phyloP scores from a whole-genome alignment of 2,888 invertebrate genomes.

The Microplitis deprimator region DNA sequence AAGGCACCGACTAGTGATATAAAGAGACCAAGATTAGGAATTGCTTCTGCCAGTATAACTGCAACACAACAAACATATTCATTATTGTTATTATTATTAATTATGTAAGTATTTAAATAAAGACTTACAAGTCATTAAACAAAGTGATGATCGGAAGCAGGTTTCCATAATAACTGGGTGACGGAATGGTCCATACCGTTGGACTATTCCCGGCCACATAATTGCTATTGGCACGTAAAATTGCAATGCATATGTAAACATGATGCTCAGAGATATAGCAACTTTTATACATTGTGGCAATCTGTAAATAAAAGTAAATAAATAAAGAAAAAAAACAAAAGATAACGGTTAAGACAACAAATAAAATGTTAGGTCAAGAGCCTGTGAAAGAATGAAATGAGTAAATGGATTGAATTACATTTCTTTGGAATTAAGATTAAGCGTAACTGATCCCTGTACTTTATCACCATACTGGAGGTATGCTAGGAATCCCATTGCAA shows the following conservation, averaged over 20 bases:
- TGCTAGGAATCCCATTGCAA: conserved; percentile 87
- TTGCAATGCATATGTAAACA: conserved; percentile 93
- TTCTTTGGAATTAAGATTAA: conserved; percentile 81
- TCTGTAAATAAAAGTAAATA: conserved; percentile 72
- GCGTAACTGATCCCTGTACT: conserved; percentile 87
- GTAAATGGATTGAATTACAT: conserved; percentile 71
- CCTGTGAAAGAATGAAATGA: neutral
- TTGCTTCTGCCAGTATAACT: conserved; percentile 89
- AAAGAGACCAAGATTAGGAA: conserved; percentile 88
- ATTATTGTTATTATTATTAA: neutral
- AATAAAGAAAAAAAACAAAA: conserved; percentile 31
- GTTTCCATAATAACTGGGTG: conserved; percentile 79
- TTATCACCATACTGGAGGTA: conserved; percentile 90
- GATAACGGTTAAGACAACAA: conserved; percentile 50
- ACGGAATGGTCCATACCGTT: conserved; percentile 74
- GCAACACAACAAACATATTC: conserved; percentile 59
- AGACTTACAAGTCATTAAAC: conserved; percentile 88
- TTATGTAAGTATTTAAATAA: neutral
- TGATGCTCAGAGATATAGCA: conserved; percentile 88
- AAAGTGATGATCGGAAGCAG: conserved; percentile 80
- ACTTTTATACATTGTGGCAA: conserved; percentile 86
- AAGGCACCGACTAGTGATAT: conserved; percentile 94
- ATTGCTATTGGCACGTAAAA: conserved; percentile 95
- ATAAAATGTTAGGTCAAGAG: neutral
- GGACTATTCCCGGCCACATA: conserved; percentile 83